Conservation (phyloP, 2,797 vertebrate genomes). For the Liasis olivaceus region DNA sequence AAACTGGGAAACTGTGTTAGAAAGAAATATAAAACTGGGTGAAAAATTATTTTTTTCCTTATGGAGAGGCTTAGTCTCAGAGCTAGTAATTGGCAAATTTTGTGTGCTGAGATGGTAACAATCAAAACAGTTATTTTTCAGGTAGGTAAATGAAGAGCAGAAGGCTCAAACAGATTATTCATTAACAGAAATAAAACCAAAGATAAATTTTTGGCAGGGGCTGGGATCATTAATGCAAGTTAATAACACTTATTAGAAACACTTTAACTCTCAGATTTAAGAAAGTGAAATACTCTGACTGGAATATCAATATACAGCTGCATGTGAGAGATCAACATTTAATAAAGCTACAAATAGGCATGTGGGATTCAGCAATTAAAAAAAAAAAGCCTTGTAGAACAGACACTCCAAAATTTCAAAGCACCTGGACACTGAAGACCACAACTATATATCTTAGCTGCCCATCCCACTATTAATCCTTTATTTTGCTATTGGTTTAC, state of each 20-base stretch:
- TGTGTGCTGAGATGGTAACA: neutral
- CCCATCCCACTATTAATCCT: too few species aligned
- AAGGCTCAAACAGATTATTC: neutral
- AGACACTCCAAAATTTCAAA: too few species aligned
- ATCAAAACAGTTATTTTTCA: neutral
- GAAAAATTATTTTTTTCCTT: too few species aligned
- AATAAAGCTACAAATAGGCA: too few species aligned
- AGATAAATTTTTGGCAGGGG: neutral
- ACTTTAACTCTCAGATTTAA: neutral
- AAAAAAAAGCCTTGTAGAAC: too few species aligned
- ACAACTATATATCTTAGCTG: too few species aligned
- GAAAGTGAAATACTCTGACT: neutral
- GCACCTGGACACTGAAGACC: too few species aligned
- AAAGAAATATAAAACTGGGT: too few species aligned
- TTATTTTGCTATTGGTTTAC: too few species aligned
- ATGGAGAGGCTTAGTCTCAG: neutral
- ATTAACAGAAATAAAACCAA: neutral
- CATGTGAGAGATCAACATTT: too few species aligned
- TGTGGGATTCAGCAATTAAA: too few species aligned
- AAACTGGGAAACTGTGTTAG: too few species aligned
- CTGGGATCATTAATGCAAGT: neutral
- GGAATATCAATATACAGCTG: neutral
- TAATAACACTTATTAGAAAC: neutral
- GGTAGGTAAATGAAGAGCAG: neutral
- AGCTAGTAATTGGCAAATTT: neutral